A percentile compares a stretch with the other conserved stretches of the same genome.
Evolutionary conservation across 2,797 vertebrate genomes (phyloP).

Genomic region (Cryptoprocta ferox): DNA sequence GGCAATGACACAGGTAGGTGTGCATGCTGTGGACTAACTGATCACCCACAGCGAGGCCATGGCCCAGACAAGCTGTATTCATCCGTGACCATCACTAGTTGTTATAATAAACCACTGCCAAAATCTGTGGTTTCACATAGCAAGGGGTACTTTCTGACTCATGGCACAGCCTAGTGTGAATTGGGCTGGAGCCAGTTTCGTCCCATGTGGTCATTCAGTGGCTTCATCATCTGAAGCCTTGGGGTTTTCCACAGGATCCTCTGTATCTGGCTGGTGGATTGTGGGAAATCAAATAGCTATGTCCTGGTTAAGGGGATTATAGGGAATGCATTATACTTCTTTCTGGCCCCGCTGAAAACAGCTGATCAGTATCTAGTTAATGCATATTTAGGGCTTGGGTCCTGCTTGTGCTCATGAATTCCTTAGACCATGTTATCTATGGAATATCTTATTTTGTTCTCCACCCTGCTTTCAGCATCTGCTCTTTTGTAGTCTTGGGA

Average conservation of each 20-base stretch:
- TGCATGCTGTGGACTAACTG: not conserved
- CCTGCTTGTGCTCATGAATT: too few relatives aligned
- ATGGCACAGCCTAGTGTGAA: not conserved
- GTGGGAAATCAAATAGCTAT: too few relatives aligned
- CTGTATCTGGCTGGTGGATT: not conserved
- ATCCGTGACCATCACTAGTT: not conserved
- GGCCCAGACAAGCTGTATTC: not conserved
- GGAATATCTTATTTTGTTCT: too few relatives aligned
- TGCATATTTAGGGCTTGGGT: too few relatives aligned
- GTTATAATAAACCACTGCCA: not conserved
- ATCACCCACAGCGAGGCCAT: not conserved
- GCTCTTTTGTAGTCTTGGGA: too few relatives aligned
- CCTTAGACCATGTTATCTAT: too few relatives aligned
- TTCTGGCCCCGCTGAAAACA: too few relatives aligned
- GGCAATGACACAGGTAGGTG: slow-evolving; percentile 92
- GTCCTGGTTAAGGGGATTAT: too few relatives aligned
- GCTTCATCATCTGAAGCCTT: not conserved
- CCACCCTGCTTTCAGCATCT: too few relatives aligned
- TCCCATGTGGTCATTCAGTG: not conserved
- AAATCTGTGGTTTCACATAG: not conserved
- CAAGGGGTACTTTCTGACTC: not conserved
- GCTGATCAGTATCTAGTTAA: too few relatives aligned
- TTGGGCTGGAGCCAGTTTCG: not conserved
- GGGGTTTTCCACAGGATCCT: not conserved
- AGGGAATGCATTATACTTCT: too few relatives aligned